Base-by-base conservation (phyloP, 2,797 vertebrate genomes). In the Hirundo rustica region DNA sequence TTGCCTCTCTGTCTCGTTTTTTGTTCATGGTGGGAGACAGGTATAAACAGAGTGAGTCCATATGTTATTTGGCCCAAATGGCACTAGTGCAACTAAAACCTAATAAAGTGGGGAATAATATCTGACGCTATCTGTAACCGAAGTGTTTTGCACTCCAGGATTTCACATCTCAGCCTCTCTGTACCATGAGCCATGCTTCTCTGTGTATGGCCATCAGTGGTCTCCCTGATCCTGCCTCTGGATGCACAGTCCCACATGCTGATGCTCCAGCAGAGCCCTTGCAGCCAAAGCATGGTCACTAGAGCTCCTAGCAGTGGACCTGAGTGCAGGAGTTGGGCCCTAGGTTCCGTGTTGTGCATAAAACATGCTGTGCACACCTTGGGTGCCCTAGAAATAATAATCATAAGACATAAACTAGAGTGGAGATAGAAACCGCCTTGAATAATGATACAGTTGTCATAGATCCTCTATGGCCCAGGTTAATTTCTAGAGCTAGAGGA, bases 121-220 rank as follows among this genome's bases (percentile, higher is more conserved):
- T 10, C 26, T 15, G 7, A 86, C 64, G 62, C 17, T 68, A 26
- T 29, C 11, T 70, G 23, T 60, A 36, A 55, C 8, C 7, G 10
- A 62, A 62, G 34, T 27, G 9, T 47, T 91, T 66, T 78, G 38
- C 6, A 7, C 42, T 54, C 48, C 38, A 47, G 16, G 29, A 40
- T 60, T 73, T 89, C 13, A 9, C 1, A 2, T 61, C 13, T 85
- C 19, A 25, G 10, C 40, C 17, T 82, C 29, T 10, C 34, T 77
- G 25, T 57, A n/a, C 19, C 2, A 0, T 27, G 29, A 47, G 9
- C 30, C 36, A 14, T 0, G 1, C 21, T 53, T 83, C 7, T 5
- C 22, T 16, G 6, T 44, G 10, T 50, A 34, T 36, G 36, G 11
- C 22, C 16, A 9, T 25, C 42, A 25, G 25, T 48, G 17, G 4